Conservation (phyloP, 1,140 invertebrate species). For the Leptinotarsa texana region DNA sequence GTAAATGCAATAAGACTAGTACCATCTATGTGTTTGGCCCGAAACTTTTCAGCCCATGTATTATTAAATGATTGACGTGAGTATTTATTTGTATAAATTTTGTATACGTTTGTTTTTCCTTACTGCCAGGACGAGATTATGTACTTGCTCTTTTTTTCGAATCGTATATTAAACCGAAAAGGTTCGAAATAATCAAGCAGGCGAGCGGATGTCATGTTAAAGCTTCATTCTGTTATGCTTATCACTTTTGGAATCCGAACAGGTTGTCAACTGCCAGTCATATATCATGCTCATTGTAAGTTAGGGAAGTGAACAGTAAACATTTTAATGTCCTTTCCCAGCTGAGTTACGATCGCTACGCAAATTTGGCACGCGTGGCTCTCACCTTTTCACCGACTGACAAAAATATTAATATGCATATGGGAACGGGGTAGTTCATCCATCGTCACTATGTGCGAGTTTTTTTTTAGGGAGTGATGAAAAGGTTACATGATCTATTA, state of each 20-base stretch:
- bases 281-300: constrained; percentile 16
- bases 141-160: constrained; percentile 4
- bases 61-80: not conserved
- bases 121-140: constrained; percentile 10
- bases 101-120: not conserved
- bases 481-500: too few species aligned
- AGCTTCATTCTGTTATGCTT: constrained; percentile 17
- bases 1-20: too few species aligned
- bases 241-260: constrained; percentile 16
- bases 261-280: constrained; percentile 20
- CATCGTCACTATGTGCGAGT: too few species aligned
- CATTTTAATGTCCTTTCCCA: not conserved
- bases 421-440: too few species aligned
- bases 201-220: constrained; percentile 2
- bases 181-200: constrained; percentile 1
- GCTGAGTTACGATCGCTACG: not conserved
- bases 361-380: not conserved
- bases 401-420: too few species aligned
- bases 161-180: constrained; percentile 2
- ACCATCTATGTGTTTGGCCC: too few species aligned
- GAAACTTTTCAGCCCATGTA: not conserved
- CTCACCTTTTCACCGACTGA: too few species aligned
- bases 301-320: constrained; percentile 11
- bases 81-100: not conserved
- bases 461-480: too few species aligned